phyloP scores from a whole-genome alignment of 2,888 invertebrate species.

The Stenchaetothrips biformis region DNA sequence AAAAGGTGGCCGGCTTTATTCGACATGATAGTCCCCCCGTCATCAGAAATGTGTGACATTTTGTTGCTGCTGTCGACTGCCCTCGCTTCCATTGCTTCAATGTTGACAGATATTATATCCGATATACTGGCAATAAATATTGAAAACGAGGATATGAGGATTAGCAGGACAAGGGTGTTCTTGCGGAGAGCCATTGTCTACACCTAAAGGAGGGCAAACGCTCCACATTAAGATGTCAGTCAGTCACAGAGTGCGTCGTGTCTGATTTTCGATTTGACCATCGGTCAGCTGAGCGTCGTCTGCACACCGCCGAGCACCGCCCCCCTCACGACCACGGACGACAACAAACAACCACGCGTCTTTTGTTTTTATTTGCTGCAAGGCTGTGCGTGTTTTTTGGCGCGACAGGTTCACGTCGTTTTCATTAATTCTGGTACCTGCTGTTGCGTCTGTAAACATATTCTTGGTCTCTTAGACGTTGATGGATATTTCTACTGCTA shows the following conservation, averaged over 20 bases:
- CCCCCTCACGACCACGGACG: not conserved
- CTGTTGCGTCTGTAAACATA: no score
- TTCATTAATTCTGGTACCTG: no score
- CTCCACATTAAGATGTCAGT: not conserved
- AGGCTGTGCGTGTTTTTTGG: no score
- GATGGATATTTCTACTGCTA: no score
- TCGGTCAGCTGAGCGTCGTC: not conserved
- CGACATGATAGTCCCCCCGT: slow-evolving; percentile 47
- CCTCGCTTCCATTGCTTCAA: slow-evolving; percentile 42
- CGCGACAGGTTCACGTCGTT: no score
- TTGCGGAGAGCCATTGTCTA: not conserved
- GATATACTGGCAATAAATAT: slow-evolving; percentile 65
- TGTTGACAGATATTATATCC: slow-evolving; percentile 60
- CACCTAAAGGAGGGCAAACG: not conserved
- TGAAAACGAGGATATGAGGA: slow-evolving; percentile 60
- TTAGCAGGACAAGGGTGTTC: slow-evolving; percentile 53
- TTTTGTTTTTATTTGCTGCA: not conserved
- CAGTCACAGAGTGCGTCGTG: not conserved
- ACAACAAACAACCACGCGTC: not conserved
- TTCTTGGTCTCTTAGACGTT: no score
- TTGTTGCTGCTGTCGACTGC: slow-evolving; percentile 39
- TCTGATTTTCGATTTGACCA: not conserved
- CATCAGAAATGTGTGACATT: slow-evolving; percentile 42
- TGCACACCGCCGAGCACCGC: not conserved
- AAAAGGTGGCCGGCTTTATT: slow-evolving; percentile 57